These are phyloP conservation scores for Oxyruncus cristatus DNA, from an alignment of 2,113 vertebrate species.

Conservation along the genomic window DNA sequence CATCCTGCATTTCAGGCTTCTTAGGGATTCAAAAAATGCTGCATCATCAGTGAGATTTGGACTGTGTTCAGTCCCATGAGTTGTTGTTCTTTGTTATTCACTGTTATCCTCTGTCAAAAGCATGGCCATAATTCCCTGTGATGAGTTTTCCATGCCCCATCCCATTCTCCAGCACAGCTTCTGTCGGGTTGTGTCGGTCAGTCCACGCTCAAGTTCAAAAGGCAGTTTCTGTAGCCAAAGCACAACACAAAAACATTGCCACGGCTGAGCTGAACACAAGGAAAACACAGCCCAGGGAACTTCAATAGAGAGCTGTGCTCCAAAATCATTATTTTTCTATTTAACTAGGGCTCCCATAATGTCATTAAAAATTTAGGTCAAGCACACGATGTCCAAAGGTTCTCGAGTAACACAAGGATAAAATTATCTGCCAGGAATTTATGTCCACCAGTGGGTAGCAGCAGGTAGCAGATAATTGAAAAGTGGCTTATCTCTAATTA, in stretches of 20 bases:
- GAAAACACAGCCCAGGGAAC: conserved; percentile 10
- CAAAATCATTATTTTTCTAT: conserved; percentile 26
- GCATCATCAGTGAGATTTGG: neutral
- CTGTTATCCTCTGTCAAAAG: neutral
- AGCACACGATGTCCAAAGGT: conserved; percentile 12
- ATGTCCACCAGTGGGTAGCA: conserved; percentile 26
- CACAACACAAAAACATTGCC: neutral
- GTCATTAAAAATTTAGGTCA: conserved; percentile 58
- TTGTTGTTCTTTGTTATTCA: neutral
- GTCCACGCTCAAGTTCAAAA: neutral
- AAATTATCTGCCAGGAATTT: conserved; percentile 52
- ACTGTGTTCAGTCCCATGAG: neutral
- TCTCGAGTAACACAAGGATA: conserved; percentile 15
- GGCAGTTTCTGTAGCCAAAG: neutral
- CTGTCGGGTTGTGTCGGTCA: neutral
- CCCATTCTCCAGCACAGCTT: neutral
- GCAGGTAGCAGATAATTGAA: conserved; percentile 64
- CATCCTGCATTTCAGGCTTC: neutral
- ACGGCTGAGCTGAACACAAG: neutral
- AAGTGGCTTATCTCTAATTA: conserved; percentile 64
- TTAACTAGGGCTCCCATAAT: conserved; percentile 13
- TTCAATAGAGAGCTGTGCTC: neutral
- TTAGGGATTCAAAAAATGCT: neutral
- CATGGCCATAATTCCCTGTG: neutral
- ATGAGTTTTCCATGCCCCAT: neutral